phyloP scores from a whole-genome alignment of 2,113 vertebrate genomes.

The Rhabdomys dilectus region DNA sequence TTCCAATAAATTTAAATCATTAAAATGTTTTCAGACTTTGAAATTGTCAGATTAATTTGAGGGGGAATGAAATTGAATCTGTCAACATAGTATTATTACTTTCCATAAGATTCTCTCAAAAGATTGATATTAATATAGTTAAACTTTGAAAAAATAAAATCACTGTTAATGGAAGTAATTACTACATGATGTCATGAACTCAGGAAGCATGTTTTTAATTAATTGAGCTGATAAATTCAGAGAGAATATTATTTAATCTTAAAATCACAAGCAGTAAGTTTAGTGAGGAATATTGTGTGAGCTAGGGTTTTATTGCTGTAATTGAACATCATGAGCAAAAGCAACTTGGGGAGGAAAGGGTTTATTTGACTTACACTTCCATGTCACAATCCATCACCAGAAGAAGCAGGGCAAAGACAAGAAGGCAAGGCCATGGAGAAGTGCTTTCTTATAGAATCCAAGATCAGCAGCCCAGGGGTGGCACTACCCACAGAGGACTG shows the following conservation, averaged over 20 bases:
- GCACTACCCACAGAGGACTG: neutral
- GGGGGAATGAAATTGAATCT: neutral
- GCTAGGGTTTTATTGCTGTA: neutral
- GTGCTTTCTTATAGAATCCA: neutral
- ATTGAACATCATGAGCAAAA: neutral
- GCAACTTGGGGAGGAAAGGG: neutral
- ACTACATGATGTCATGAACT: slow-evolving; percentile 42
- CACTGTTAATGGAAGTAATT: neutral
- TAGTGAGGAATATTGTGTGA: neutral
- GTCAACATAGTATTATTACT: neutral
- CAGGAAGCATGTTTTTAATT: neutral
- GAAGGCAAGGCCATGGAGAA: neutral
- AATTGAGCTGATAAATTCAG: slow-evolving; percentile 5
- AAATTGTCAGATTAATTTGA: neutral
- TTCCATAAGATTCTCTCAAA: neutral
- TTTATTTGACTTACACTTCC: neutral
- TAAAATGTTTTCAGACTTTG: neutral
- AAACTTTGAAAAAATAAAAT: slow-evolving; percentile 35
- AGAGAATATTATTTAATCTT: neutral
- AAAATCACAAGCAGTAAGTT: neutral
- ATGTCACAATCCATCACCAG: neutral
- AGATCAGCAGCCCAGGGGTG: neutral
- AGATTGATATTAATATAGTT: neutral
- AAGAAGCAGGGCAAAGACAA: neutral
- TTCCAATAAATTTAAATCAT: neutral